These are phyloP conservation scores for Galeopsomyia nigrocyanea DNA, from an alignment of 2,888 invertebrate species.

Conservation along the genomic window DNA sequence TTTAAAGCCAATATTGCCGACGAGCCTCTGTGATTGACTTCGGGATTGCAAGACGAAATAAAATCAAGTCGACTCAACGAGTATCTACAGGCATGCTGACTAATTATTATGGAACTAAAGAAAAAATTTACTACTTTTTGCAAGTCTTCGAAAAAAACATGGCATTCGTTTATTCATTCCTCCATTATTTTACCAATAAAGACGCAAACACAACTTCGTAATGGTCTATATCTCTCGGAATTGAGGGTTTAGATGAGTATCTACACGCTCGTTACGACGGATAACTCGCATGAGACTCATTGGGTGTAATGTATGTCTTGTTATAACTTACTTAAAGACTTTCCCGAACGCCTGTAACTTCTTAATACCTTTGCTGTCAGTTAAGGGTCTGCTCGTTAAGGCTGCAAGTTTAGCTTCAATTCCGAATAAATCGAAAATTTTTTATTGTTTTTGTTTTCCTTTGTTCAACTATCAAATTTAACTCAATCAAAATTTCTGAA, in stretches of 20 bases:
- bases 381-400: constrained; percentile 23
- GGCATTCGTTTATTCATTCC: not conserved
- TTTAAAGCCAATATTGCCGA: constrained; percentile 38
- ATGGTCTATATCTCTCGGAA: no score
- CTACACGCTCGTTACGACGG: not conserved
- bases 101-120: no score
- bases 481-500: no score
- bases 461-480: no score
- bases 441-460: no score
- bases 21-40: constrained; percentile 17
- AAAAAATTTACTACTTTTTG: no score
- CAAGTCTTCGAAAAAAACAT: no score
- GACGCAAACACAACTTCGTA: no score
- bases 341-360: constrained; percentile 18
- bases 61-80: constrained; percentile 16
- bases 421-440: no score
- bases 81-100: not conserved
- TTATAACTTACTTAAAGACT: constrained; percentile 25
- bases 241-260: no score
- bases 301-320: constrained; percentile 8
- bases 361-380: constrained; percentile 14
- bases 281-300: constrained; percentile 19
- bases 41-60: constrained; percentile 30
- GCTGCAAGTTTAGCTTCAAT: no score
- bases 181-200: no score